These are phyloP conservation scores for Cerastis rubricosa DNA, from an alignment of 2,888 invertebrate genomes.

Conservation along the genomic window DNA sequence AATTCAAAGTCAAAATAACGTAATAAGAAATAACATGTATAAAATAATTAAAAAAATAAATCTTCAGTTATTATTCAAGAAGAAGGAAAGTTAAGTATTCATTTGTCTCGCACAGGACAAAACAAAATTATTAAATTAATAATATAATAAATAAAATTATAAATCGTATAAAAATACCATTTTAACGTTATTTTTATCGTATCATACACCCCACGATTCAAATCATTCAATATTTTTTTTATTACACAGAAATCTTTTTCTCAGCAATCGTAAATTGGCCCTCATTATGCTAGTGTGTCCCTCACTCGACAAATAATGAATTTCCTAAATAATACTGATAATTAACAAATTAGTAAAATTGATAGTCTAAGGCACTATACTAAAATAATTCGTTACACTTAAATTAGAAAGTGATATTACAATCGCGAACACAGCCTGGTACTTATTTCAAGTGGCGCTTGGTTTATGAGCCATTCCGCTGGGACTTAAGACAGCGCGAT, in stretches of 20 bases:
- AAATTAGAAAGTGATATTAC: conserved; percentile 4
- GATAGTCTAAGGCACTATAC: neutral
- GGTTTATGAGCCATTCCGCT: conserved; percentile 7
- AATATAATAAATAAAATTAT: too few species aligned
- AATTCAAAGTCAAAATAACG: too few species aligned
- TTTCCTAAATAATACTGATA: neutral
- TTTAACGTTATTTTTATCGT: too few species aligned
- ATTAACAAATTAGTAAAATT: neutral
- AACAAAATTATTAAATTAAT: too few species aligned
- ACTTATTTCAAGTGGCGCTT: conserved; percentile 16
- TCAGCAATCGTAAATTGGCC: neutral
- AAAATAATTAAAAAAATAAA: too few species aligned
- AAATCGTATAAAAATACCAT: too few species aligned
- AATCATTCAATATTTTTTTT: too few species aligned
- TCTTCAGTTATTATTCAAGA: too few species aligned
- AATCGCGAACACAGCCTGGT: conserved; percentile 7
- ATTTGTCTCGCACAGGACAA: neutral
- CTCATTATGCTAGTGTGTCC: too few species aligned
- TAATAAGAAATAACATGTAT: too few species aligned
- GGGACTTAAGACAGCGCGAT: neutral
- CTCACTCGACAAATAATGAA: neutral
- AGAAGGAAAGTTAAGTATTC: too few species aligned
- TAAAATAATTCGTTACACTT: neutral
- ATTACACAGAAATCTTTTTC: neutral
- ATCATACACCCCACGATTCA: too few species aligned